A percentile compares a stretch with the other conserved stretches of the same genome.
phyloP scores from a whole-genome alignment of 2,797 vertebrate genomes.

The Sebastes variabilis region DNA sequence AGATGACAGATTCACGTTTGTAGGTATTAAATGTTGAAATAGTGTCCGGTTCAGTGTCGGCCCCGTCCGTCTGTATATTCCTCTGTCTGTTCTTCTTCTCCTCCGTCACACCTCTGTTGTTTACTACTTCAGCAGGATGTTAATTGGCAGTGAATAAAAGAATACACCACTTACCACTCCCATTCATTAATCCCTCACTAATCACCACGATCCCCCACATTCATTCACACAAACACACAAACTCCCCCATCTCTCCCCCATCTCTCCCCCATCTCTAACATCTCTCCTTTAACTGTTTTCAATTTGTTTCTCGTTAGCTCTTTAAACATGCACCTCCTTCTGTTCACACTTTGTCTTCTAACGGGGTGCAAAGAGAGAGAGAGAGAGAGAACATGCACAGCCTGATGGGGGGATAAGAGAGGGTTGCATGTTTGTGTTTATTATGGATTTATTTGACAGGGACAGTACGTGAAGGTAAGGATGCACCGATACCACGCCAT shows the following conservation, averaged over 20 bases:
- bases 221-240: slow-evolving; percentile 21
- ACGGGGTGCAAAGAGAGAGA: neutral
- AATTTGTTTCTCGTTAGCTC: slow-evolving; percentile 59
- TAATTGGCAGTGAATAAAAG: slow-evolving; percentile 57
- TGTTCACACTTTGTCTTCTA: neutral
- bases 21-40: too few relatives aligned
- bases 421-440: too few relatives aligned
- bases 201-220: neutral
- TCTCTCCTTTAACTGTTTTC: slow-evolving; percentile 55
- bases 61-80: too few relatives aligned
- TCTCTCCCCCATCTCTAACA: too few relatives aligned
- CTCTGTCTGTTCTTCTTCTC: neutral
- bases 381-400: neutral
- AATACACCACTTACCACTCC: slow-evolving; percentile 31
- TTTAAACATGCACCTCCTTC: slow-evolving; percentile 7
- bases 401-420: neutral
- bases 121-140: neutral
- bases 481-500: too few relatives aligned
- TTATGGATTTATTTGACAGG: too few relatives aligned
- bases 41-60: too few relatives aligned
- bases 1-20: too few relatives aligned
- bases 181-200: slow-evolving; percentile 28
- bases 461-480: too few relatives aligned
- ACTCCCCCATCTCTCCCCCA: neutral
- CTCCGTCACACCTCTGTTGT: neutral